These are phyloP conservation scores for Smutsia temminckii DNA, from an alignment of 2,797 vertebrate species.

Conservation along the genomic window DNA sequence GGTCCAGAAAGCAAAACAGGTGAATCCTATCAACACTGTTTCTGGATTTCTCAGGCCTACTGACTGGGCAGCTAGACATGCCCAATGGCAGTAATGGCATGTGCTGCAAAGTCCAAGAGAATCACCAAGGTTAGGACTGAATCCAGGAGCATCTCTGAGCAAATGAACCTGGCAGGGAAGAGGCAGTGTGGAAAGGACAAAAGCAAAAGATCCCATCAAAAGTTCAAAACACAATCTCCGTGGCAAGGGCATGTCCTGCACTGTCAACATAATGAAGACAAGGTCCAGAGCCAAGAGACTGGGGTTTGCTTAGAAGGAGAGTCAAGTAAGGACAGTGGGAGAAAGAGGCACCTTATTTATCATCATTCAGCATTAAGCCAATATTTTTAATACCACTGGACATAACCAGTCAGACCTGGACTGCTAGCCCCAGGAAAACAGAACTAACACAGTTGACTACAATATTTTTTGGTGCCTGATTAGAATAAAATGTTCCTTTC, in stretches of 20 bases:
- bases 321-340: constrained; percentile 57
- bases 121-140: not conserved
- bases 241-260: constrained; percentile 3
- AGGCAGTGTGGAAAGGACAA: not conserved
- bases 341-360: constrained; percentile 33
- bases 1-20: not conserved
- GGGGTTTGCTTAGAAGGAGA: constrained; percentile 34
- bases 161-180: not conserved
- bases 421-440: constrained; percentile 64
- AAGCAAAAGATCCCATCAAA: not conserved
- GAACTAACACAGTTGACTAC: constrained; percentile 62
- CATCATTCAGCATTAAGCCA: constrained; percentile 66
- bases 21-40: not conserved
- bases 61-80: not conserved
- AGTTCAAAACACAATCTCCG: not conserved
- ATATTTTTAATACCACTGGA: constrained; percentile 59
- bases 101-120: not conserved
- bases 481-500: constrained; percentile 64
- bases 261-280: constrained; percentile 12
- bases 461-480: constrained; percentile 59
- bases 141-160: not conserved
- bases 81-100: not conserved
- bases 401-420: constrained; percentile 58
- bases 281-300: constrained; percentile 36
- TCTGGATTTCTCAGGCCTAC: not conserved